A percentile compares a stretch with the other conserved stretches of the same genome.
Evolutionary conservation across 1,140 invertebrate genomes (phyloP).

Genomic region (Pantala flavescens): DNA sequence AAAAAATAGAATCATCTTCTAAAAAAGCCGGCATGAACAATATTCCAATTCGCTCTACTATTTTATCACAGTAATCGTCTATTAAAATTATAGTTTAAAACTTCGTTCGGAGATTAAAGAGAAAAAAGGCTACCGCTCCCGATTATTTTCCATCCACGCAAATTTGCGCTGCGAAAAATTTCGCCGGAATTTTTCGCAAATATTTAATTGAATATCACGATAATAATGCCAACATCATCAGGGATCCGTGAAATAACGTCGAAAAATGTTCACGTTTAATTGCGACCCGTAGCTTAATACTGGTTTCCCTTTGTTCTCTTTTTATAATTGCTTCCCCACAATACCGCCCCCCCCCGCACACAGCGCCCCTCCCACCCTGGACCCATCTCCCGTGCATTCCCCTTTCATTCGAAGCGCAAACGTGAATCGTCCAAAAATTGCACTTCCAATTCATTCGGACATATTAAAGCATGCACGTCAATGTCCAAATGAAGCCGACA

Average conservation of each 20-base stretch:
- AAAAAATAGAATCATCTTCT: too few species aligned
- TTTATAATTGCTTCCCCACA: neutral
- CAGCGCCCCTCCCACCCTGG: neutral
- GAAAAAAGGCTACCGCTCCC: too few species aligned
- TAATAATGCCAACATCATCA: neutral
- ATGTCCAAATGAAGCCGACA: constrained; percentile 4
- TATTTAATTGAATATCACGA: too few species aligned
- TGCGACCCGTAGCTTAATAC: neutral
- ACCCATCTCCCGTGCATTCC: neutral
- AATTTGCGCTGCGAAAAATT: neutral
- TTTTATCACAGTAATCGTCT: too few species aligned
- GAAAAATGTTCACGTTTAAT: constrained; percentile 8
- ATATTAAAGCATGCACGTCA: constrained; percentile 2
- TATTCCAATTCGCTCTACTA: too few species aligned
- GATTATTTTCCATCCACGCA: too few species aligned
- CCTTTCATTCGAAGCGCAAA: neutral
- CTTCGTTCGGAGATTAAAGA: too few species aligned
- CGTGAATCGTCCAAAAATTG: neutral
- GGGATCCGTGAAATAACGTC: neutral
- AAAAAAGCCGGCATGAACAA: too few species aligned
- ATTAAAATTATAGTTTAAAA: too few species aligned
- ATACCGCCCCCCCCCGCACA: neutral
- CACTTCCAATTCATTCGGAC: constrained; percentile 8
- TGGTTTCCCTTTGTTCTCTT: neutral
- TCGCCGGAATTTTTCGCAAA: neutral